These are phyloP conservation scores for Euzetes globulus DNA, from an alignment of 2,888 invertebrate species.

Conservation along the genomic window DNA sequence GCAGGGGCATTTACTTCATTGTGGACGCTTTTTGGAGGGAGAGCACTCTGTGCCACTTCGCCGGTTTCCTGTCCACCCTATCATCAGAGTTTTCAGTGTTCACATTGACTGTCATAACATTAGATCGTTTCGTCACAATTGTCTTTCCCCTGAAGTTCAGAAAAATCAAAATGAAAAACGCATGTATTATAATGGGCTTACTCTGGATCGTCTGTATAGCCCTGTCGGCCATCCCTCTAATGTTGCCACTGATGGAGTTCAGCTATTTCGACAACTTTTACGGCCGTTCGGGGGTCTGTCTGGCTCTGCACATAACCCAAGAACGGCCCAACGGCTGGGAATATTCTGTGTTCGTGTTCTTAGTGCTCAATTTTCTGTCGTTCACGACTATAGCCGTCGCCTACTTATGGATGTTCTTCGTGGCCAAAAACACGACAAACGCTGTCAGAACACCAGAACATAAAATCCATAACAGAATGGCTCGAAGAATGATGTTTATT, in stretches of 20 bases:
- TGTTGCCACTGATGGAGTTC: slow-evolving; percentile 44
- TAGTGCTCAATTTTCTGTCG: slow-evolving; percentile 51
- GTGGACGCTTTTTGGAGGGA: slow-evolving; percentile 46
- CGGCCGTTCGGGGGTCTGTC: slow-evolving; percentile 52
- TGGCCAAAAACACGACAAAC: slow-evolving; percentile 49
- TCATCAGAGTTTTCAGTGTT: slow-evolving; percentile 48
- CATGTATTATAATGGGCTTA: slow-evolving; percentile 44
- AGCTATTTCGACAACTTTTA: slow-evolving; percentile 52
- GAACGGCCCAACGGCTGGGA: slow-evolving; percentile 53
- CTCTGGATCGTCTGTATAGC: slow-evolving; percentile 46
- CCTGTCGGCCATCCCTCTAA: slow-evolving; percentile 46
- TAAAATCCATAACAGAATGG: slow-evolving; percentile 46
- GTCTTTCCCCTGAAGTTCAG: slow-evolving; percentile 47
- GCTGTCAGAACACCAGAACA: slow-evolving; percentile 46
- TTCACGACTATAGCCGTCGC: slow-evolving; percentile 51
- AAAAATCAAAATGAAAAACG: slow-evolving; percentile 32
- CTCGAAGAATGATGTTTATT: slow-evolving; percentile 52
- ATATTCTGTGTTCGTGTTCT: slow-evolving; percentile 53
- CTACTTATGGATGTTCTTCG: slow-evolving; percentile 52
- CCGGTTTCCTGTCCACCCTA: slow-evolving; percentile 48
- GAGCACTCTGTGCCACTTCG: slow-evolving; percentile 46
- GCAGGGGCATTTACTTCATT: slow-evolving; percentile 49
- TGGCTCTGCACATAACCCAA: slow-evolving; percentile 52
- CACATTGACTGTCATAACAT: slow-evolving; percentile 48
- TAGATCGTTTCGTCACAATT: slow-evolving; percentile 48